Percentiles rank a stretch among this genome's conserved stretches.
These are phyloP conservation scores for Ophioninae sp. DNA, from an alignment of 2,888 invertebrate species.

Conservation along the genomic window DNA sequence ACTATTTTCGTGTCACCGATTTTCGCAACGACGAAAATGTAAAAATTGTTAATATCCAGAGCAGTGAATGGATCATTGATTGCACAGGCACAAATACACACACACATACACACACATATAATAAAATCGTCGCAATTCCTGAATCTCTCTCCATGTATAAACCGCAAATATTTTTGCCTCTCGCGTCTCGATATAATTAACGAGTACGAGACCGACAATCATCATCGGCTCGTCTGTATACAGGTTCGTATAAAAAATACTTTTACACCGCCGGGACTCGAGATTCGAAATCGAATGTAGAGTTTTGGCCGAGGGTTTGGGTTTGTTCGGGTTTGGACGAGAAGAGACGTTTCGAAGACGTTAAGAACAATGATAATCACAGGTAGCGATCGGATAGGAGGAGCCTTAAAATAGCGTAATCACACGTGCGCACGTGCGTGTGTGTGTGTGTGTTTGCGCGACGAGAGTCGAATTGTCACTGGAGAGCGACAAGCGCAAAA, in stretches of 20 bases:
- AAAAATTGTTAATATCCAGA: no score
- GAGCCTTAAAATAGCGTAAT: constrained; percentile 30
- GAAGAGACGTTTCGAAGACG: constrained; percentile 17
- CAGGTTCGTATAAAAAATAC: constrained; percentile 70
- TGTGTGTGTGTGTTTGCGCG: constrained; percentile 12
- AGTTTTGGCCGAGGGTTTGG: neutral
- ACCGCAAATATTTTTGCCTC: neutral
- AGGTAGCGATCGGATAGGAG: constrained; percentile 45
- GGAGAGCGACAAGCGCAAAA: neutral
- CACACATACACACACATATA: neutral
- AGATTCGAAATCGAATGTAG: constrained; percentile 37
- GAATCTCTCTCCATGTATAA: neutral
- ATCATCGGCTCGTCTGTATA: constrained; percentile 46
- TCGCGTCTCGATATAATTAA: neutral
- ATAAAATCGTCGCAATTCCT: no score
- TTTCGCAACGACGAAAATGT: no score
- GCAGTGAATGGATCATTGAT: no score
- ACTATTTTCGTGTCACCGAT: no score
- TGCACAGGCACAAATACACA: no score
- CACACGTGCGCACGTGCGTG: neutral
- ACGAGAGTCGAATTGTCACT: constrained; percentile 32
- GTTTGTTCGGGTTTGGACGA: neutral
- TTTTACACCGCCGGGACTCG: constrained; percentile 38
- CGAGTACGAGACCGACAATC: neutral
- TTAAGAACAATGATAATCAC: constrained; percentile 54